Evolutionary conservation across 2,797 vertebrate genomes (phyloP), one percentile per base, ranked within the genome.

Genomic region (Hyperoplus lanceolatus): DNA sequence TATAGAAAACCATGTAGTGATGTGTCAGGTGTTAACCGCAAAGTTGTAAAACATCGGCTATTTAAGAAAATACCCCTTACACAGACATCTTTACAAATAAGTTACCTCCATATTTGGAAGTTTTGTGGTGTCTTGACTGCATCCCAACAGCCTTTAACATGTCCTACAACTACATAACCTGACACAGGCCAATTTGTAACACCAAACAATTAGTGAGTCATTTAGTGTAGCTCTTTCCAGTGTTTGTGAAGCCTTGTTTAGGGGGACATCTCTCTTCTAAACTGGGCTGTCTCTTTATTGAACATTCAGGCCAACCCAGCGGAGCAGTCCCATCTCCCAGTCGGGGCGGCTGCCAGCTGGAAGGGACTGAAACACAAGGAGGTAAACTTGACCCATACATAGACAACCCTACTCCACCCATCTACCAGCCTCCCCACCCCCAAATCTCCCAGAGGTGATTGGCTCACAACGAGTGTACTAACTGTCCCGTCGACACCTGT

Each of bases 251-350:
- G 85, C 81, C 82, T 77, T 87, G 82, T 82, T 89, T 73, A 82
- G 80, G 82, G 79, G 89, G 79, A 76, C 86, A 59, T 87, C 85
- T 90, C 85, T 92, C 87, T 90, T 93, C 91, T 93, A 90, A 94
- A 94, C 85, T 88, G 67, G 88, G 91, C 87, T 94, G 90, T 93
- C 84, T 94, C 86, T 91, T 91, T 89, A 92, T 92, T 90, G 88
- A 92, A 93, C 89, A 93, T 91, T 91, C 92, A 94, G 93, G 93
- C 92, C 91, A 92, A 82, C 93, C 92, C 90, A 90, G 90, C 62
- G 84, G 93, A 93, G 93, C 92, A 93, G 93, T 94, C 94, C 93
- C 92, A 92, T 91, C 92, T 92, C 79, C 89, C 89, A 77, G 88
- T 87, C 84, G 89, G 89, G 87, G 91, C 90, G 87, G 91, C 90